These are phyloP conservation scores for Dicaeum eximium DNA, from an alignment of 2,113 vertebrate species.

Conservation along the genomic window DNA sequence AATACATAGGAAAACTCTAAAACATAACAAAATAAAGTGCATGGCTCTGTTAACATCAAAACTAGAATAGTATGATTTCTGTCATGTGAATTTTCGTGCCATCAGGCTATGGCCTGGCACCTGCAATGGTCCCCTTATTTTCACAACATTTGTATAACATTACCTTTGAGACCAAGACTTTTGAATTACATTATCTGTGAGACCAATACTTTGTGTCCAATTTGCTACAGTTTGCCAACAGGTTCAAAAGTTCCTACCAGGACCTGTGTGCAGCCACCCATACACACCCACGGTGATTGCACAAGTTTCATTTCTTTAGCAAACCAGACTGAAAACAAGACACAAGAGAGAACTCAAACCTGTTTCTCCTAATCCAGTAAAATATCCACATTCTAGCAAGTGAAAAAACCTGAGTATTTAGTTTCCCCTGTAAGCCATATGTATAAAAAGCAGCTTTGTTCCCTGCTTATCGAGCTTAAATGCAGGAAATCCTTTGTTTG, in stretches of 20 bases:
- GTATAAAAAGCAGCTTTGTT: background rate
- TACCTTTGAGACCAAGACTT: background rate
- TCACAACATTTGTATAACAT: background rate
- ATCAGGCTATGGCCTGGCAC: background rate
- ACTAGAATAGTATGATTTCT: background rate
- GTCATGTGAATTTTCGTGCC: background rate
- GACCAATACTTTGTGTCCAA: background rate
- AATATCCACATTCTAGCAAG: background rate
- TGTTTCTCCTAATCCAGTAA: background rate
- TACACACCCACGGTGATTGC: background rate
- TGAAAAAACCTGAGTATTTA: background rate
- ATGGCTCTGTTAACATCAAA: background rate
- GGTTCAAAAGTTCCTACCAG: background rate
- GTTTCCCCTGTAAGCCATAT: background rate
- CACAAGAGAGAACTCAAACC: background rate
- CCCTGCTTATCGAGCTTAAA: background rate
- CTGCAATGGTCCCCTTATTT: background rate
- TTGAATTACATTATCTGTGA: background rate
- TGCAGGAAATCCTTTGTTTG: background rate
- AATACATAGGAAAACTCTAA: background rate
- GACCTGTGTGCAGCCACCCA: background rate
- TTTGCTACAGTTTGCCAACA: background rate
- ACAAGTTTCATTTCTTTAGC: conserved; percentile 43
- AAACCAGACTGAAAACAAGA: background rate
- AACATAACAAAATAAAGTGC: background rate